phyloP scores from a whole-genome alignment of 2,797 vertebrate genomes.

The Telmatherina bonti region DNA sequence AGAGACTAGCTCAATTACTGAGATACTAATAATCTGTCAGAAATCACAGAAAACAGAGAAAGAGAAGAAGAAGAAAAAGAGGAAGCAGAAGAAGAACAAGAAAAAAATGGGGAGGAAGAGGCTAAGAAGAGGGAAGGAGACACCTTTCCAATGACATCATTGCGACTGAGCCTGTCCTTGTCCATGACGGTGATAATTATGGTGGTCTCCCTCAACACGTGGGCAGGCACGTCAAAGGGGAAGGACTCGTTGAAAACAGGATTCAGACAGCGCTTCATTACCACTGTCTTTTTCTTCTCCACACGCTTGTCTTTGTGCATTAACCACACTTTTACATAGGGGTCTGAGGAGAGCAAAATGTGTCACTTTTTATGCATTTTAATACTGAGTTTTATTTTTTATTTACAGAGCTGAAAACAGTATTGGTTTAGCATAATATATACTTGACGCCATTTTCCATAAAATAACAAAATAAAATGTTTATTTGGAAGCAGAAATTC shows the following conservation, averaged over 20 bases:
- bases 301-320: slow-evolving; percentile 99
- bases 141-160: slow-evolving; percentile 99
- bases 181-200: slow-evolving; percentile 99
- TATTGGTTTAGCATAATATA: not conserved
- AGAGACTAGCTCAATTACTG: slow-evolving; percentile 56
- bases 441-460: slow-evolving; percentile 5
- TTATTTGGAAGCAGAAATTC: slow-evolving; percentile 23
- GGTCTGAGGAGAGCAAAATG: slow-evolving; percentile 81
- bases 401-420: not conserved
- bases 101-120: slow-evolving; percentile 40
- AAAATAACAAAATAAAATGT: not conserved
- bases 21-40: slow-evolving; percentile 33
- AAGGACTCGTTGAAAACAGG: slow-evolving; percentile 99
- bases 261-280: slow-evolving; percentile 98
- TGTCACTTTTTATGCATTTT: not conserved
- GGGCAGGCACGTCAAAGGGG: slow-evolving; percentile 96
- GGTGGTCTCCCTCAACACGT: slow-evolving; percentile 97
- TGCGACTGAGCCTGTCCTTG: slow-evolving; percentile 98
- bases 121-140: slow-evolving; percentile 50
- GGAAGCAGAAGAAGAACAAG: slow-evolving; percentile 49
- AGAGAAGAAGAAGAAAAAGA: slow-evolving; percentile 48
- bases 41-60: slow-evolving; percentile 48
- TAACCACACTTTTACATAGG: slow-evolving; percentile 98
- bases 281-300: slow-evolving; percentile 99
- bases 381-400: not conserved